Evolutionary conservation across 2,797 vertebrate genomes (phyloP).

Genomic region (Heteromormyrus szaboi): DNA sequence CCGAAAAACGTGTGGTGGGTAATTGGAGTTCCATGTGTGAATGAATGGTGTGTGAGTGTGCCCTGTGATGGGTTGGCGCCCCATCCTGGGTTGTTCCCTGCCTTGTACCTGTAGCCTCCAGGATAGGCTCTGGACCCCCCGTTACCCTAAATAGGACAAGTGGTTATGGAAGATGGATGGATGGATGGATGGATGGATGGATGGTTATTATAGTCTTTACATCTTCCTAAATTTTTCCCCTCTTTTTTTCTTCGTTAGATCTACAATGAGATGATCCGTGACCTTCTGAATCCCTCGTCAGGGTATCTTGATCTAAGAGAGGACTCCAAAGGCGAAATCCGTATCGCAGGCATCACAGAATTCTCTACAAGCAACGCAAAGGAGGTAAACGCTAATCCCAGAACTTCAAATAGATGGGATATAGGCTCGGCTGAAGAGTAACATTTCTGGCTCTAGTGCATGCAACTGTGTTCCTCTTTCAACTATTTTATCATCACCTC

Average conservation of each 20-base stretch:
- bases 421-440: not conserved
- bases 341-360: conserved; percentile 53
- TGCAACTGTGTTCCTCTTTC: not conserved
- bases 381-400: conserved; percentile 45
- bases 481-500: not conserved
- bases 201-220: not conserved
- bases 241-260: conserved; percentile 40
- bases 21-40: not conserved
- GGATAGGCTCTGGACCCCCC: not conserved
- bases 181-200: not conserved
- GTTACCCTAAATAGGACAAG: not conserved
- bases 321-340: conserved; percentile 54
- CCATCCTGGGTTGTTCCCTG: not conserved
- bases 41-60: not conserved
- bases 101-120: not conserved
- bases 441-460: not conserved
- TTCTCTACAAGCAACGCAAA: conserved; percentile 52
- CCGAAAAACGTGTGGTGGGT: not conserved
- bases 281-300: conserved; percentile 55
- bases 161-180: not conserved
- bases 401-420: not conserved
- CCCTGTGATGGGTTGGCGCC: not conserved
- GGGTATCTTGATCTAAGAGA: conserved; percentile 57
- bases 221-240: not conserved
- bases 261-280: conserved; percentile 55